Evolutionary conservation across 2,888 invertebrate genomes (phyloP), one percentile per base, ranked within the genome.

Genomic region (Kuschelorhynchus macadamiae): DNA sequence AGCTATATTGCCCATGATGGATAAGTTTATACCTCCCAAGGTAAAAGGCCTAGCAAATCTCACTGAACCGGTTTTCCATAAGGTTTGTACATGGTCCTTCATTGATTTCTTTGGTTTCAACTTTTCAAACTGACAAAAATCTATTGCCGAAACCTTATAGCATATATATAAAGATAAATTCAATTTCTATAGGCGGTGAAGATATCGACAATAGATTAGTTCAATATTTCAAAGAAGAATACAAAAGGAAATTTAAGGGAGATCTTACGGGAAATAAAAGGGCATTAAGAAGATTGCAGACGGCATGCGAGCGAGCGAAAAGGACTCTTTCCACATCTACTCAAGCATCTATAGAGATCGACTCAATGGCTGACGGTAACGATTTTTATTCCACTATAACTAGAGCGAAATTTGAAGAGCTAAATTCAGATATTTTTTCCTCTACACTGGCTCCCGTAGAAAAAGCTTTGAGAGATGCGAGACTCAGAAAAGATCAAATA

Each of bases 381-480:
- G 90, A 90, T 78, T 87, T 88, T 76, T 87, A 88, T 79, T 85
- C 88, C 0, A 84, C 79, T 61, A 85, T 90, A 62, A 87, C 88
- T 1, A 81, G 89, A 67, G 89, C 89, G 17, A 85, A 87, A 73
- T 91, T 91, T 80, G 90, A 90, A 79, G 89, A 90, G 75, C 78
- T 90, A 62, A 87, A 87, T 79, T 83, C 85, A 17, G 90, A 90
- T 77, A 84, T 91, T 42, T 90, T 91, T 84, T 82, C 87, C 69
- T 84, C 86, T 42, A 90, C 90, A 0, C 75, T 91, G 73, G 88
- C 87, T 49, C 90, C 90, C 1, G 90, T 91, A 1, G 89, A 90
- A 78, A 89, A 89, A 75, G 85, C 90, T 0, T 76, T 91, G 41
- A 81, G 85, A 32, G 90, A 91, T 81, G 88, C 90, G 16, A 89